Evolutionary conservation across 1,140 invertebrate genomes (phyloP), one percentile per base, ranked within the genome.

Genomic region (Ceratosolen solmsi): DNA sequence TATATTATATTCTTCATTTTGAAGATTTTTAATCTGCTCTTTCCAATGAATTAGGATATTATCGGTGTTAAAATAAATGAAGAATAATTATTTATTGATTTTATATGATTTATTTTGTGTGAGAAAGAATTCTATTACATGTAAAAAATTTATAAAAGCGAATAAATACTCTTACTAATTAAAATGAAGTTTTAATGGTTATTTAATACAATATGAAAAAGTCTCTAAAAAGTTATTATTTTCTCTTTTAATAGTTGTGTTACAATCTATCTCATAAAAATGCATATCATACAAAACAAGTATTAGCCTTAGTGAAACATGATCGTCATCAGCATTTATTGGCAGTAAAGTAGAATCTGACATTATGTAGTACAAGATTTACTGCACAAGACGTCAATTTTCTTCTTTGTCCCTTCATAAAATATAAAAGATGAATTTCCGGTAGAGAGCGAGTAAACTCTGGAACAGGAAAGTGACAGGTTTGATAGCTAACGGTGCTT

Each of bases 271-370:
- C 33, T 68, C 63, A 38, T 68, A 68, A 68, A 63, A 68, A 38
- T 68, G 68, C 22, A 41, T 11, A 17, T 74, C 33, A 5, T 38
- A 58, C 33, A 38, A 58, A 74, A 38, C 22, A 58, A 73, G n/a
- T 22, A 56, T 74, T 38, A 33, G 38, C 8, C 33, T 27, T 13
- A 17, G 27, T 36, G 2, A 56, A 38, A 33, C 30, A 74, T 15
- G 72, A 74, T 74, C 51, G 20, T 58, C 72, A 38, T 58, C 51
- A 41, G 22, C 51, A 56, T 74, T 74, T 51, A 74, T 74, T 74
- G 72, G 51, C 51, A 58, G 54, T 74, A 74, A 74, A 74, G n/a
- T 54, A 74, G 56, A 74, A 58, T 74, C 49, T 58, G 30, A 74
- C 51, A 74, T 74, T 56, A 74, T 58, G 22, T 58, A 54, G 46